Base-by-base conservation (phyloP, 2,888 invertebrate genomes). In the Scotopteryx bipunctaria region DNA sequence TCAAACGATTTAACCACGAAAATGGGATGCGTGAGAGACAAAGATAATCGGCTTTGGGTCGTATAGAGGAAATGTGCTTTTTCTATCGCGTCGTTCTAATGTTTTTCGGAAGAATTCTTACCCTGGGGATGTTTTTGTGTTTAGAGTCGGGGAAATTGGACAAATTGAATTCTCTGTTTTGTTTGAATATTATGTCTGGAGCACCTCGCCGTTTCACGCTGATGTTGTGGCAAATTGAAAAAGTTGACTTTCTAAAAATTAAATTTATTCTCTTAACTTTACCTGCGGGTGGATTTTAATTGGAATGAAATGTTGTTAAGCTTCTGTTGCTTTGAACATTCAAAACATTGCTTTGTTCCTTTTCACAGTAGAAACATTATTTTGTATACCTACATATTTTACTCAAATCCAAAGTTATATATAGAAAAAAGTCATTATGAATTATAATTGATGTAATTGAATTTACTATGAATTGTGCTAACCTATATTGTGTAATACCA, bases 141-240 rank as follows among this genome's bases (percentile, higher is more conserved):
- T 70, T 67, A 70, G 64, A 69, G 66, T 64, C 62, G 59, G 56
- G 71, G 66, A 73, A 74, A 73, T 76, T 66, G 68, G 66, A 69
- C 71, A 74, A 73, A 76, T 74, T 71, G 73, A 78, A 77, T 78
- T 72, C 61, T 68, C 60, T 67, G 68, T 69, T 73, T 73, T 72
- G 73, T 76, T 71, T 72, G 64, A 69, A 71, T 69, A 67, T 70
- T 66, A 67, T 69, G 51, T 57, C 47, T 46, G 29, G 56, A 48
- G 32, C 40, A 51, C 49, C 52, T 44, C 40, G 45, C 25, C 55
- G 41, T 45, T 36, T 52, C 40, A 56, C 56, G 58, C 38, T 42
- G 46, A 43, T 58, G 58, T 58, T 51, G 52, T 50, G 49, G 42
- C 41, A 63, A 62, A 63, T 63, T 63, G 57, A 63, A 60, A 60